Evolutionary conservation across 2,797 vertebrate species (phyloP), one percentile per base, ranked within the genome.

Genomic region (Acrossocheilus fasciatus): DNA sequence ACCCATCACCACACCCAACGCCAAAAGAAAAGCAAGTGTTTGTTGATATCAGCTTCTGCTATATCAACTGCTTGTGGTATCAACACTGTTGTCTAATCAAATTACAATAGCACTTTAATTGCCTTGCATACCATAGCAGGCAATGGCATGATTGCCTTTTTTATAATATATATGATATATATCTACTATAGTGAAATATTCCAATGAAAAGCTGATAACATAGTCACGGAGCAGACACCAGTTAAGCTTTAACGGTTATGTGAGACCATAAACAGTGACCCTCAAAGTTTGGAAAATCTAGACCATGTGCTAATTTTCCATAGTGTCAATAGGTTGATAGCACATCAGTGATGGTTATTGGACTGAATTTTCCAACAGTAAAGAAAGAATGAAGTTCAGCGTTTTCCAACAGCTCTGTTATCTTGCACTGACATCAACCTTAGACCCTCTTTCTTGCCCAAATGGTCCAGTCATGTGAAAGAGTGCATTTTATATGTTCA

Each of bases 41-140:
- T 47, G 8, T 23, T 54, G 30, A 26, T 62, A 41, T 94, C 30
- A 30, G 1, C 30, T 30, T 30, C 30, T 30, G 30, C 30, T 30
- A 30, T 30, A 30, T 30, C 85, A 96, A 94, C 0, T 95, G 96
- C 88, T 95, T 94, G 11, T 47, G 73, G 18, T 70, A 57, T 85
- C 36, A 85, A 78, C 36, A 41, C n/a, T 20, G 9, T 15, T 69
- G 36, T 57, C 47, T 85, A 43, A 69, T 85, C 11, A 30, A 3
- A 85, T 39, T 39, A 9, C 34, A 77, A 69, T 77, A 57, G 2
- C 83, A 77, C 47, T 54, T 69, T 69, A 78, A 69, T 84, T 6
- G 30, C 23, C 6, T 47, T 50, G 18, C 5, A 2, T 17, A 34
- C 18, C 17, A 45, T 2, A 54, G 43, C 30, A 66, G 39, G 9